A percentile compares a stretch with the other conserved stretches of the same genome.
Conservation (phyloP, 2,113 vertebrate species). For the Nibea albiflora region DNA sequence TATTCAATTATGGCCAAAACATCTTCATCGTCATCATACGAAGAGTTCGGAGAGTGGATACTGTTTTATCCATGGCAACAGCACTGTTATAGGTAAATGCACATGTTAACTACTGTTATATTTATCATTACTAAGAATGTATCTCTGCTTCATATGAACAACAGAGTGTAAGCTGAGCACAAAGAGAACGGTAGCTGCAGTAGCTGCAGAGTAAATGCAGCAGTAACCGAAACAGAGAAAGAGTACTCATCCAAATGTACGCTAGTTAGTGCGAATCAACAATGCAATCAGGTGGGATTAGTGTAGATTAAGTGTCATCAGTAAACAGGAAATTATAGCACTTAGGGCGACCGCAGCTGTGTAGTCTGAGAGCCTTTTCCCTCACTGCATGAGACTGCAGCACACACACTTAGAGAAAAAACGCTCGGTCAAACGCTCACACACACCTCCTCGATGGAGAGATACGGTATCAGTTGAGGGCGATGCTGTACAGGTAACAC, state of each 20-base stretch:
- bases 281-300: constrained; percentile 56
- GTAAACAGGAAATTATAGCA: constrained; percentile 69
- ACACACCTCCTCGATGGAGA: neutral
- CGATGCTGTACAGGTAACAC: neutral
- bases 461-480: neutral
- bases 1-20: neutral
- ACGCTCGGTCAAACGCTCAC: neutral
- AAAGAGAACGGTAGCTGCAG: neutral
- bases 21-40: neutral
- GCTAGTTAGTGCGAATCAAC: constrained; percentile 33
- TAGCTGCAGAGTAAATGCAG: neutral
- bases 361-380: constrained; percentile 35
- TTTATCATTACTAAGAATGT: neutral
- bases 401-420: neutral
- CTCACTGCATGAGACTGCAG: constrained; percentile 13
- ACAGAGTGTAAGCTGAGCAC: neutral
- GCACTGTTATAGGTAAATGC: neutral
- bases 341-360: constrained; percentile 50
- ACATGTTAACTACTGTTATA: neutral
- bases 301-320: constrained; percentile 44
- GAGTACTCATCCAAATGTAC: neutral
- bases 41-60: neutral
- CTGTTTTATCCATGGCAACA: neutral
- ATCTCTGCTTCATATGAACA: neutral
- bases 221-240: neutral